Conservation (phyloP, 2,888 invertebrate species). For the Acleris sparsana region DNA sequence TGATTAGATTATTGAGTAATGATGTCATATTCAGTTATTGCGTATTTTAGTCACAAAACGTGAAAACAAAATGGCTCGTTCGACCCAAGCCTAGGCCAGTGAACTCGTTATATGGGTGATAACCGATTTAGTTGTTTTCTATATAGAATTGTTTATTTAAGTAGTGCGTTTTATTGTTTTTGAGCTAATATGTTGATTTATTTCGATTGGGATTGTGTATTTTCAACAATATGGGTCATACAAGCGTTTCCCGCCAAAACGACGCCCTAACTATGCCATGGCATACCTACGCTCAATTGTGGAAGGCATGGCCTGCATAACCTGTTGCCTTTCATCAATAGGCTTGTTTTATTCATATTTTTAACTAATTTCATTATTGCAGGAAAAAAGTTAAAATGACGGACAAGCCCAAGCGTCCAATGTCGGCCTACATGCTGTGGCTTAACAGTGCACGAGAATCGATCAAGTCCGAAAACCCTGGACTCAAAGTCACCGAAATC, state of each 20-base stretch:
- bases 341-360: constrained; percentile 43
- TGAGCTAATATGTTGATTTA: constrained; percentile 36
- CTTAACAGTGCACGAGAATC: constrained; percentile 93
- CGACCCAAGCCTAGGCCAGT: constrained; percentile 81
- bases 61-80: constrained; percentile 84
- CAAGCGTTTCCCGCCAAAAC: constrained; percentile 82
- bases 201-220: constrained; percentile 27
- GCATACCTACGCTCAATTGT: constrained; percentile 52
- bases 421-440: constrained; percentile 98
- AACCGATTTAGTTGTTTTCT: constrained; percentile 53
- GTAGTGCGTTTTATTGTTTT: constrained; percentile 36
- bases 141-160: constrained; percentile 26
- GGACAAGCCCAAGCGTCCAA: constrained; percentile 96
- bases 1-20: constrained; percentile 74
- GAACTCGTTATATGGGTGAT: constrained; percentile 80
- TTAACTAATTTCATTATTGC: constrained; percentile 45
- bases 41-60: constrained; percentile 81
- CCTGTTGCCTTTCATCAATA: constrained; percentile 58
- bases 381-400: constrained; percentile 87
- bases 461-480: constrained; percentile 95
- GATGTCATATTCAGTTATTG: constrained; percentile 74
- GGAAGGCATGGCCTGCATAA: constrained; percentile 58
- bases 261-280: constrained; percentile 66
- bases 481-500: constrained; percentile 95
- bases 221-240: constrained; percentile 42